A percentile compares a stretch with the other conserved stretches of the same genome.
Evolutionary conservation across 2,113 vertebrate genomes (phyloP).

Genomic region (Cyanoliseus patagonus): DNA sequence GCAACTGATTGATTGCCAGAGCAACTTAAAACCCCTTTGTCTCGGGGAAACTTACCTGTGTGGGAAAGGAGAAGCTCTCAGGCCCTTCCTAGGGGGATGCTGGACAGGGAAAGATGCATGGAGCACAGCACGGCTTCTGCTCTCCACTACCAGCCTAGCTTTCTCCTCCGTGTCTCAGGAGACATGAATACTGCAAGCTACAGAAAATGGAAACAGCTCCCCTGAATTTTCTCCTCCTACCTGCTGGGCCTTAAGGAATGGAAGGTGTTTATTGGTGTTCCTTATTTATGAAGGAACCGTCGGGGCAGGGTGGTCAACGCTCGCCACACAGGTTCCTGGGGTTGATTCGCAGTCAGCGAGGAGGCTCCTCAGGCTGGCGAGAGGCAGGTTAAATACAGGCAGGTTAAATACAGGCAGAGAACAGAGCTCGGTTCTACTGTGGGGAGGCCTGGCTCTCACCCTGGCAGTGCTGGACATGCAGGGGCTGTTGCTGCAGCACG

Average conservation of each 20-base stretch:
- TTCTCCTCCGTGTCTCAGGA: neutral
- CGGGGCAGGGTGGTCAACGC: neutral
- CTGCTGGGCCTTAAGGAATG: neutral
- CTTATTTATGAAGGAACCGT: neutral
- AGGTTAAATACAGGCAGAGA: neutral
- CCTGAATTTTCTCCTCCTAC: neutral
- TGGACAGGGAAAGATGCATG: accelerated
- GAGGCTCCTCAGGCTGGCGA: neutral
- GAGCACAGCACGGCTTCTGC: neutral
- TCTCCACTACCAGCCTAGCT: neutral
- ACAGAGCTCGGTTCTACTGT: accelerated
- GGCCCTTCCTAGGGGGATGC: neutral
- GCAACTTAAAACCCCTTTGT: neutral
- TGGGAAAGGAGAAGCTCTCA: neutral
- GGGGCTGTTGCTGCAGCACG: neutral
- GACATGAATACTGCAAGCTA: conserved; percentile 7
- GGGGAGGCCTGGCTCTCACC: neutral
- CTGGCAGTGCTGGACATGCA: neutral
- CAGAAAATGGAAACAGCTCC: neutral
- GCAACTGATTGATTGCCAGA: neutral
- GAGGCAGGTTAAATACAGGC: neutral
- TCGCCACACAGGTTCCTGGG: accelerated
- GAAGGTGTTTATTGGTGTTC: neutral
- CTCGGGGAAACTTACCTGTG: neutral
- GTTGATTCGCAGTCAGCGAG: accelerated